phyloP scores from a whole-genome alignment of 2,113 vertebrate species.

The Mixornis gularis region DNA sequence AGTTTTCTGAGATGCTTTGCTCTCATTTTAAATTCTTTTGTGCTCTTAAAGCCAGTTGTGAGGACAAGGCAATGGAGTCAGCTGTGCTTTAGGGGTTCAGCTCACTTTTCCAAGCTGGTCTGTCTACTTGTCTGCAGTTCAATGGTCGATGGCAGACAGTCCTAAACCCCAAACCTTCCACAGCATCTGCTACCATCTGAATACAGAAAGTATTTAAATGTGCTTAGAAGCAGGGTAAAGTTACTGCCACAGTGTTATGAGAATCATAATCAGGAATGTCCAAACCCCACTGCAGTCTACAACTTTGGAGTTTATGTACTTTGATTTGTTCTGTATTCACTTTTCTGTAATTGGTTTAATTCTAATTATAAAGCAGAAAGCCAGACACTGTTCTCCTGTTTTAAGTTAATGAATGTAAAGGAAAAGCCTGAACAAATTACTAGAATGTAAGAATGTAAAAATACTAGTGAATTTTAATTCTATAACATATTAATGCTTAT shows the following conservation, averaged over 20 bases:
- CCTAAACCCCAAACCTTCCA: background rate
- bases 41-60: background rate
- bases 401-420: background rate
- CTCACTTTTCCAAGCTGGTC: background rate
- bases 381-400: background rate
- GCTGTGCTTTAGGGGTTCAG: background rate
- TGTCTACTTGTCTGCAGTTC: background rate
- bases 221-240: background rate
- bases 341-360: background rate
- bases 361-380: background rate
- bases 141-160: background rate
- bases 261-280: background rate
- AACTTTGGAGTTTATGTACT: background rate
- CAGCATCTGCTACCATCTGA: background rate
- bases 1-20: background rate
- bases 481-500: background rate
- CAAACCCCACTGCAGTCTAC: background rate
- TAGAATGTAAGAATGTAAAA: background rate
- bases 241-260: background rate
- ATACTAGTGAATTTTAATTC: background rate
- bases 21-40: background rate
- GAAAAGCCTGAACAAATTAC: background rate
- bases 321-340: background rate
- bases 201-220: background rate
- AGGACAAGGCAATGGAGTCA: background rate